Percentiles rank a stretch among this genome's conserved stretches.
Conservation (phyloP, 2,797 vertebrate genomes). For the Phylloscopus collybita region DNA sequence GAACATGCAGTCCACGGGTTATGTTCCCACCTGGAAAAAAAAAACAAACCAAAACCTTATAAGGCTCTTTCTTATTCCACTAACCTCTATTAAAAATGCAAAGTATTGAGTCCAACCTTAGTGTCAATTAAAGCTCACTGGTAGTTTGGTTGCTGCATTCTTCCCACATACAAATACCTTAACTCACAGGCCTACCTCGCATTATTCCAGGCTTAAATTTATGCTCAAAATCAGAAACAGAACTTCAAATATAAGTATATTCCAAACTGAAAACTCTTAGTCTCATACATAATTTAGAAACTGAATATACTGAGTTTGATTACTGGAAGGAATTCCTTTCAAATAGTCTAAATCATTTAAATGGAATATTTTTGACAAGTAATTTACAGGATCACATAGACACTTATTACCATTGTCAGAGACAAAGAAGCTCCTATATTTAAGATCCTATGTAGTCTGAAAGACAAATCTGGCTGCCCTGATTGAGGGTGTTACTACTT, state of each 20-base stretch:
- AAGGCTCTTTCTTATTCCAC: not conserved
- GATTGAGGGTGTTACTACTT: not conserved
- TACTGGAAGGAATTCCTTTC: not conserved
- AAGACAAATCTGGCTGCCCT: not conserved
- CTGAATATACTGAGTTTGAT: not conserved
- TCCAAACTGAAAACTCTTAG: not conserved
- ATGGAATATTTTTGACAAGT: not conserved
- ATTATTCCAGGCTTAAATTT: not conserved
- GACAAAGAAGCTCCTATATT: not conserved
- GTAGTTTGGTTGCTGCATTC: not conserved
- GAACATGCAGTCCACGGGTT: slow-evolving; percentile 94
- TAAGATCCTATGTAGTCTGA: not conserved
- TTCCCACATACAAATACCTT: not conserved
- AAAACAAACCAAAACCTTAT: not conserved
- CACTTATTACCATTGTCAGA: not conserved
- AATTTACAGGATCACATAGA: not conserved
- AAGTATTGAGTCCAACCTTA: not conserved
- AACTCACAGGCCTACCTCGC: not conserved
- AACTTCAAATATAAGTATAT: not conserved
- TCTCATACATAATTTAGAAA: not conserved
- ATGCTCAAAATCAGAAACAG: not conserved
- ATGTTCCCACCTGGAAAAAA: slow-evolving; percentile 87
- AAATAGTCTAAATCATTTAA: not conserved
- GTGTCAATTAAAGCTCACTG: not conserved
- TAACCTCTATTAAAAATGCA: not conserved